Conservation (phyloP, 2,797 vertebrate species). For the Phoebastria nigripes region DNA sequence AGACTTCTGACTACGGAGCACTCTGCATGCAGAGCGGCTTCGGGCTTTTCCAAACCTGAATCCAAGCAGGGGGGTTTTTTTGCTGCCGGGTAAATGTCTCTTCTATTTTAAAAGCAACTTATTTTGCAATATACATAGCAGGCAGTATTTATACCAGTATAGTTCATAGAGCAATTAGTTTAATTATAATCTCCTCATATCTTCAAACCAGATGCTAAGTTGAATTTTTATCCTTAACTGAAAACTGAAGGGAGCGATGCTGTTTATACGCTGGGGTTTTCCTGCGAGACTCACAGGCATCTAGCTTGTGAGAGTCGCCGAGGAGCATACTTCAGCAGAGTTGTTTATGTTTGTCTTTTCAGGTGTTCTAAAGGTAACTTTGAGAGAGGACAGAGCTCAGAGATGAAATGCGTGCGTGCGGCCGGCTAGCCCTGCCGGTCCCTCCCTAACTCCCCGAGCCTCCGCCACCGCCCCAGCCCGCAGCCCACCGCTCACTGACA, state of each 20-base stretch:
- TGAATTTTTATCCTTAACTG: neutral
- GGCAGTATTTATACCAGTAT: neutral
- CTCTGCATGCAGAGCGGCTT: neutral
- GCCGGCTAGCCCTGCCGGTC: neutral
- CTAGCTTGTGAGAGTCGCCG: neutral
- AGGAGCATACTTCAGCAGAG: neutral
- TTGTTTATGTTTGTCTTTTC: neutral
- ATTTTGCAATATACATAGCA: neutral
- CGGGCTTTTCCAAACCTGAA: neutral
- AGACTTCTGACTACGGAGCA: neutral
- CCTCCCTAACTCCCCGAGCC: neutral
- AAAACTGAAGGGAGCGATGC: neutral
- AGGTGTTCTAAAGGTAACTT: neutral
- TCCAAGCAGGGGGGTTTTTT: neutral
- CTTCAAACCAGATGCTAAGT: neutral
- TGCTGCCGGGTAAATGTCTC: neutral
- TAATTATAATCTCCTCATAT: neutral
- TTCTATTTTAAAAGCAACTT: conserved; percentile 21
- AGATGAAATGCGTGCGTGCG: neutral
- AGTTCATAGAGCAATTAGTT: neutral
- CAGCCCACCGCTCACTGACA: neutral
- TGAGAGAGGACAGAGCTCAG: neutral
- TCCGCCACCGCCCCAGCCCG: neutral
- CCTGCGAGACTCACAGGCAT: neutral
- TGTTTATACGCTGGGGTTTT: neutral